Conservation (phyloP, 2,888 invertebrate genomes). For the Perdita meconis region DNA sequence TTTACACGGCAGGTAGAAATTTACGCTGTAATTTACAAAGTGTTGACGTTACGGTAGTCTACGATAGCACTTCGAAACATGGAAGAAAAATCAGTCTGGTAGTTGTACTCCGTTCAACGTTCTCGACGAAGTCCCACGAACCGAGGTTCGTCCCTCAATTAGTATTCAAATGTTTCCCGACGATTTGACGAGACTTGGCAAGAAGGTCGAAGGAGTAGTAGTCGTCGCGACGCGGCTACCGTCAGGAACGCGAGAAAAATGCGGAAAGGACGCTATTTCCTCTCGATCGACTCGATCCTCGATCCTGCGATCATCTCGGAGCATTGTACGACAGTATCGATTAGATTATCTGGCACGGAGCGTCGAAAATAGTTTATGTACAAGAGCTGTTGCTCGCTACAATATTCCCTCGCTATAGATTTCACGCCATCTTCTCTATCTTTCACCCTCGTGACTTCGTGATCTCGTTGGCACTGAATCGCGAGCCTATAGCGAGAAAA, state of each 20-base stretch:
- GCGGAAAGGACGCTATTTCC: conserved; percentile 4
- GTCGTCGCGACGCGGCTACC: conserved; percentile 12
- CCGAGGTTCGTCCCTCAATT: background rate
- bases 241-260: conserved; percentile 38
- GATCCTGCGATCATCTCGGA: background rate
- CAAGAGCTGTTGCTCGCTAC: conserved; percentile 30
- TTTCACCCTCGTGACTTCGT: too few relatives aligned
- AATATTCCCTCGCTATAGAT: too few relatives aligned
- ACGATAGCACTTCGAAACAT: conserved; percentile 35
- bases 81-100: conserved; percentile 80
- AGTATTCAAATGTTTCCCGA: background rate
- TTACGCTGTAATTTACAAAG: conserved; percentile 78
- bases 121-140: conserved; percentile 20
- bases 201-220: conserved; percentile 29
- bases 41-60: conserved; percentile 56
- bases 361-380: conserved; percentile 55
- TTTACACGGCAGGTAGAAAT: conserved; percentile 73
- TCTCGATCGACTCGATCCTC: background rate
- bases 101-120: conserved; percentile 45
- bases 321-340: conserved; percentile 55
- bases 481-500: too few relatives aligned
- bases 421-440: too few relatives aligned
- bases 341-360: conserved; percentile 62
- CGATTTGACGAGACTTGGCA: background rate
- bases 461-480: too few relatives aligned